Evolutionary conservation across 1,140 invertebrate genomes (phyloP).

Genomic region (Drosophila watanabei): DNA sequence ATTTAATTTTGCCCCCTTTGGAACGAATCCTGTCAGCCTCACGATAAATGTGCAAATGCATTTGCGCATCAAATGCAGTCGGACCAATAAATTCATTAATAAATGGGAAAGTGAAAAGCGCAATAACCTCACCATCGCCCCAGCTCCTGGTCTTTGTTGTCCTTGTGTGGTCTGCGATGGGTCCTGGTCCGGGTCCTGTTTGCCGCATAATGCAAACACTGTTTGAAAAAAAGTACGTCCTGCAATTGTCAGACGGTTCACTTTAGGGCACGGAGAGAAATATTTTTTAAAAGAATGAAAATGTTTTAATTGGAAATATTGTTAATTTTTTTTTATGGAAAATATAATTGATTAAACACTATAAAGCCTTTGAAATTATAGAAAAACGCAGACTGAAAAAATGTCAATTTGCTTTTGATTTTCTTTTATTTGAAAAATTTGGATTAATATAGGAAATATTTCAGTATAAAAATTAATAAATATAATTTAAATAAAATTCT

Average conservation of each 20-base stretch:
- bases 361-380: background rate
- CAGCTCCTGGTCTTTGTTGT: slow-evolving; percentile 41
- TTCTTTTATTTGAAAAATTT: too few relatives aligned
- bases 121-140: slow-evolving; percentile 30
- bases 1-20: slow-evolving; percentile 15
- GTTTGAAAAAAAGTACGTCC: slow-evolving; percentile 21
- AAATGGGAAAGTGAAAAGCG: slow-evolving; percentile 66
- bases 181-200: slow-evolving; percentile 3
- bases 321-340: too few relatives aligned
- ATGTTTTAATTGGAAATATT: background rate
- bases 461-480: too few relatives aligned
- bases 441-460: too few relatives aligned
- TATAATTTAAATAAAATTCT: too few relatives aligned
- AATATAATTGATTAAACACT: too few relatives aligned
- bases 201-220: slow-evolving; percentile 57
- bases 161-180: slow-evolving; percentile 39
- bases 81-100: slow-evolving; percentile 73
- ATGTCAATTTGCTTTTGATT: too few relatives aligned
- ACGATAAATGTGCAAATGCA: slow-evolving; percentile 56
- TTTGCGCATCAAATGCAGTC: slow-evolving; percentile 63
- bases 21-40: slow-evolving; percentile 19
- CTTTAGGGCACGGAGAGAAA: background rate
- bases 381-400: too few relatives aligned
- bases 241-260: slow-evolving; percentile 17
- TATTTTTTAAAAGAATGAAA: too few relatives aligned